Evolutionary conservation across 2,113 vertebrate species (phyloP).

Genomic region (Onychostoma macrolepis): DNA sequence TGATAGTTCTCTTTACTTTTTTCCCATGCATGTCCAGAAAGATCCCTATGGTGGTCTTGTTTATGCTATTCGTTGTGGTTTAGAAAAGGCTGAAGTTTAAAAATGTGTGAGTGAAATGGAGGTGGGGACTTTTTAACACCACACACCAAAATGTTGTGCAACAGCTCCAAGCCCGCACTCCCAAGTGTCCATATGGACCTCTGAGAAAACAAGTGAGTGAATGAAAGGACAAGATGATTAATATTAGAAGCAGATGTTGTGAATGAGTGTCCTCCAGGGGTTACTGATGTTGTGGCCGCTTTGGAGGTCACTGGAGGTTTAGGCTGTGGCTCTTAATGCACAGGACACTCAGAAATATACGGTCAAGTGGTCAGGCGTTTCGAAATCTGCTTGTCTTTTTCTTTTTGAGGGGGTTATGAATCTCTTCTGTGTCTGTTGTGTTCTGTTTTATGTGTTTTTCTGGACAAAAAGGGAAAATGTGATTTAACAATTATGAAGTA

Average conservation of each 20-base stretch:
- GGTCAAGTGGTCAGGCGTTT: slow-evolving; percentile 18
- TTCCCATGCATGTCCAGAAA: not conserved
- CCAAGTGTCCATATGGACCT: slow-evolving; percentile 24
- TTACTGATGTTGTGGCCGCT: not conserved
- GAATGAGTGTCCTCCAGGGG: not conserved
- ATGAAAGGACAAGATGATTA: slow-evolving; percentile 27
- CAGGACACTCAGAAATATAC: slow-evolving; percentile 23
- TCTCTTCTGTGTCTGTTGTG: not conserved
- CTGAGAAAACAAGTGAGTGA: slow-evolving; percentile 1
- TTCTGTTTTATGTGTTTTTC: not conserved
- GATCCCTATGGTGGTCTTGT: not conserved
- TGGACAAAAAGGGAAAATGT: not conserved
- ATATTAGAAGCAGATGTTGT: slow-evolving; percentile 51
- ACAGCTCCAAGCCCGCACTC: slow-evolving; percentile 11
- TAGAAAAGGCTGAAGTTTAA: not conserved
- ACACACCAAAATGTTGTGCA: slow-evolving; percentile 45
- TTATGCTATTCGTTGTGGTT: not conserved
- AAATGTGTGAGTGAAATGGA: not conserved
- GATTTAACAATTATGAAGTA: not conserved
- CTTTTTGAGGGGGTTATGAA: not conserved
- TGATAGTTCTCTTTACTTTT: not conserved
- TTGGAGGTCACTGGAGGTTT: slow-evolving; percentile 28
- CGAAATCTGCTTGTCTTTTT: not conserved
- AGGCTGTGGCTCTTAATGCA: slow-evolving; percentile 3
- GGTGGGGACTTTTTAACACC: slow-evolving; percentile 16